Base-by-base conservation (phyloP, 2,888 invertebrate species). In the Stenurella melanura region DNA sequence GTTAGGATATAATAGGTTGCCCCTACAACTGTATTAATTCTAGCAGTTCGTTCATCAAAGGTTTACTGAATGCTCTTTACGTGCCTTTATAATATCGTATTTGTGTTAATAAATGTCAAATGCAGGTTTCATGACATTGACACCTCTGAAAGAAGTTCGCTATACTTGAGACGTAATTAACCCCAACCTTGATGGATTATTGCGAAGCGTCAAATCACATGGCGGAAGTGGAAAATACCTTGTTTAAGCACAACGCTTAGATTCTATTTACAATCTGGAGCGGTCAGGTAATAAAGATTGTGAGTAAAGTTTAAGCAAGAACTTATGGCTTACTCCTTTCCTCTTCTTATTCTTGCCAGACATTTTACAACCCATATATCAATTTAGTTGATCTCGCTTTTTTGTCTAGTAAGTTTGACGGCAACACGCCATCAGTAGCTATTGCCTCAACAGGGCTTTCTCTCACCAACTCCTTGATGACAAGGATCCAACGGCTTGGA, bases 101-200 rank as follows among this genome's bases (percentile, higher is more conserved):
- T 69, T 69, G 34, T 69, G 69, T 34, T 69, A 58, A 69, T 69
- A 57, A 69, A 69, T 69, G 69, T 69, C 69, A 69, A 19, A 57
- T 69, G 58, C 69, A 69, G 69, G 34, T 57, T 56, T 18, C 57
- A 38, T 69, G 69, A 18, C 34, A 18, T 57, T 69, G 34, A 69
- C 58, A 69, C 58, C 50, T 18, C 57, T 57, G 12, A 69, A 57
- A 56, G 69, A 18, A 58, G 17, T 21, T 17, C 58, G 18, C 15
- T 57, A 69, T 69, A 56, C 57, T 34, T 30, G 57, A 69, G 69
- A 69, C 56, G 56, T 57, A 69, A 69, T 69, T 69, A 69, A 69
- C 34, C 15, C 9, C 38, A 69, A 69, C 57, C 69, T 56, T 69
- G 69, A 69, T 69, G 69, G 69, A 69, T 69, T 69, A 57, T 54